Percentiles rank a stretch among this genome's conserved stretches.
Evolutionary conservation across 2,888 invertebrate genomes (phyloP).

Genomic region (Plemyria rubiginata): DNA sequence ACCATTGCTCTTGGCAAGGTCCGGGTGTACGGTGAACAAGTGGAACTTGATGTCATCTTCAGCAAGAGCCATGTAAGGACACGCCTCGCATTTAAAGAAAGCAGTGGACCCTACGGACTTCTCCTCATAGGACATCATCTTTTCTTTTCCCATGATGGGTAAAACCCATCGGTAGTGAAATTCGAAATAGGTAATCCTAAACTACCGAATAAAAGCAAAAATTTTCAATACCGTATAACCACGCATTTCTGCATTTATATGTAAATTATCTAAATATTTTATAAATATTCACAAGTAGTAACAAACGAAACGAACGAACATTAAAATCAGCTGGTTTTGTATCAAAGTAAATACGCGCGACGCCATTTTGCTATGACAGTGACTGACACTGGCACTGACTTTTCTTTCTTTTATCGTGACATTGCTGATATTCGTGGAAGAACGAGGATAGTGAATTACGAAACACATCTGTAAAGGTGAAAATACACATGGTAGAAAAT

Average conservation of each 20-base stretch:
- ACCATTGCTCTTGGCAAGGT: conserved; percentile 80
- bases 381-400: not conserved
- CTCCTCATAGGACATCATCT: conserved; percentile 79
- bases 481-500: too few relatives aligned
- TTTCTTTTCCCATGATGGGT: conserved; percentile 61
- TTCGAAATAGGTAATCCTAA: too few relatives aligned
- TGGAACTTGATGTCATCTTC: conserved; percentile 83
- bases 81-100: conserved; percentile 83
- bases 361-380: not conserved
- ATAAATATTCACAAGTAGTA: not conserved
- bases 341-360: not conserved
- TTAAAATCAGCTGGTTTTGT: not conserved
- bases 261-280: not conserved
- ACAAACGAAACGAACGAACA: not conserved
- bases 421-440: not conserved
- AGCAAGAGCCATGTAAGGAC: conserved; percentile 82
- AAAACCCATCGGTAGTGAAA: not conserved
- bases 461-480: too few relatives aligned
- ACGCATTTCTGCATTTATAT: not conserved
- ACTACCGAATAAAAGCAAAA: not conserved
- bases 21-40: conserved; percentile 77
- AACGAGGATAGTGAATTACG: too few relatives aligned
- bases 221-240: not conserved
- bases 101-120: conserved; percentile 79
- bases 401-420: not conserved